These are phyloP conservation scores for Poecilia picta DNA, from an alignment of 2,797 vertebrate genomes.

Conservation along the genomic window DNA sequence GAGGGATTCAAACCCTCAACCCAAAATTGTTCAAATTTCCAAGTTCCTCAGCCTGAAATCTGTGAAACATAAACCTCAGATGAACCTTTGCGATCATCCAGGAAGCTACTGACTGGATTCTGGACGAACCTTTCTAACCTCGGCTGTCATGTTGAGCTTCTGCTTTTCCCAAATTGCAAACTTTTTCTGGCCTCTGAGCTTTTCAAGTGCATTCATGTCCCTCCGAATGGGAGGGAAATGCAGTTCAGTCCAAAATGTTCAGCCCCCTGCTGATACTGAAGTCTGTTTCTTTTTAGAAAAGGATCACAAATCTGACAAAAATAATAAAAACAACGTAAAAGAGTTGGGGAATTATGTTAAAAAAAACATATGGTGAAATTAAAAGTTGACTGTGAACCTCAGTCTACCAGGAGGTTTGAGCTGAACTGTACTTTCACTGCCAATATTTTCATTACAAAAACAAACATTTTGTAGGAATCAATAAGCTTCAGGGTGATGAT, in stretches of 20 bases:
- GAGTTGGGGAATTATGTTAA: neutral
- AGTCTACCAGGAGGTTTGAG: neutral
- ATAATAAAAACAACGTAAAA: neutral
- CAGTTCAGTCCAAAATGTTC: neutral
- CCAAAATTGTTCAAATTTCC: neutral
- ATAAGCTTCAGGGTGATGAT: neutral
- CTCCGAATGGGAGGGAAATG: neutral
- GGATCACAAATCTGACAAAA: neutral
- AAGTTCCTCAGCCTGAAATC: neutral
- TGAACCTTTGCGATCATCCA: neutral
- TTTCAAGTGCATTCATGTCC: neutral
- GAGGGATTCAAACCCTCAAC: conserved; percentile 9
- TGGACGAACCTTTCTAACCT: neutral
- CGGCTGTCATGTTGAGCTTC: neutral
- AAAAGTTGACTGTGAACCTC: neutral
- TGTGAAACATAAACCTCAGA: neutral
- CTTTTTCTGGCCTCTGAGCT: neutral
- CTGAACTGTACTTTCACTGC: neutral
- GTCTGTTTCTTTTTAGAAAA: neutral
- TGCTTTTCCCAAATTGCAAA: neutral
- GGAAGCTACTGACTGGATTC: neutral
- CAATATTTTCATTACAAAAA: neutral
- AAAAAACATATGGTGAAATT: neutral
- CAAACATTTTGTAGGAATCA: neutral
- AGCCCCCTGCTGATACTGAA: neutral